Conservation (phyloP, 2,797 vertebrate species). For the Pteropus rufus region DNA sequence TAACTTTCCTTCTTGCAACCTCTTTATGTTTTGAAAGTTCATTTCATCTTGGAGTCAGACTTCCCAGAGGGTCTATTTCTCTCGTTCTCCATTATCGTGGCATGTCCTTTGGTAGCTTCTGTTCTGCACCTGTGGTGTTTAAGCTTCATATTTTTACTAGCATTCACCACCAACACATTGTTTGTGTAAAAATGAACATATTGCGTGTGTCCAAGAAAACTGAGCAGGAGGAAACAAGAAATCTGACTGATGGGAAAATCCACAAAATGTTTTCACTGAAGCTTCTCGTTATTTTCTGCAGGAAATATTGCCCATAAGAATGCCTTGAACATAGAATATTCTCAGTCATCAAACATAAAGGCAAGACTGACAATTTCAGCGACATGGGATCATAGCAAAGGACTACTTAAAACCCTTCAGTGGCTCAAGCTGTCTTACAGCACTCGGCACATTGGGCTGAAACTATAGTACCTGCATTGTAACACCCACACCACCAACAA, state of each 20-base stretch:
- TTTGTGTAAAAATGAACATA: neutral
- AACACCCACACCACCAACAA: neutral
- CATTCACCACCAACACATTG: neutral
- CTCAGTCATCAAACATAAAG: neutral
- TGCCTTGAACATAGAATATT: neutral
- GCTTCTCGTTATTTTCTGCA: neutral
- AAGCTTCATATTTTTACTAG: neutral
- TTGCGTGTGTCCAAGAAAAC: neutral
- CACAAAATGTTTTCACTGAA: conserved; percentile 1
- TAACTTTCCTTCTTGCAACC: neutral
- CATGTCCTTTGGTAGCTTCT: neutral
- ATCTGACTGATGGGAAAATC: neutral
- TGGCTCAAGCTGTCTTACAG: neutral
- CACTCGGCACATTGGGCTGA: neutral
- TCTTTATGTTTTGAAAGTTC: conserved; percentile 20
- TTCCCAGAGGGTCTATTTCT: conserved; percentile 25
- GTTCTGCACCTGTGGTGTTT: neutral
- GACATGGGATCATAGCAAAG: neutral
- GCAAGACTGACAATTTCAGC: neutral
- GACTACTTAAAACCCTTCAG: neutral
- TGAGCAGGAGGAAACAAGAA: conserved; percentile 21
- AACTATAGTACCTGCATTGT: neutral
- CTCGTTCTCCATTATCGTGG: neutral
- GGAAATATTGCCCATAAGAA: neutral
- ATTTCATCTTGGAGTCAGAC: neutral